Evolutionary conservation across 2,888 invertebrate species (phyloP), one percentile per base, ranked within the genome.

Genomic region (Gisinianus flammeolus): DNA sequence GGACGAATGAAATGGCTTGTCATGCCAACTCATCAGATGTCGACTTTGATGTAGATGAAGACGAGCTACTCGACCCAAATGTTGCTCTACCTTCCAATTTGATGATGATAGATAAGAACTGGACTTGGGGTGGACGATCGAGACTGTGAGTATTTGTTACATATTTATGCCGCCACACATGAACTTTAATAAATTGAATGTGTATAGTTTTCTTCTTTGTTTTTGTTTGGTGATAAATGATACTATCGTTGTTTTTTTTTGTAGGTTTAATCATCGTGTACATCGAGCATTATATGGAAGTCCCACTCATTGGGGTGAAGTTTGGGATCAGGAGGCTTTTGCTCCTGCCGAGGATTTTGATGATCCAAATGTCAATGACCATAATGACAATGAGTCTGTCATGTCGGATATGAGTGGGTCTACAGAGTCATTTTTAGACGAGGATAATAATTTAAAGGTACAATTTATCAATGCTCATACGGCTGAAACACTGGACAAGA

Each of bases 1-100:
- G 96, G 96, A 93, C 93, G 0, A 96, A 95, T 86, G 95, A 95
- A 74, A 95, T 95, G 95, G 94, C 94, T 4, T 81, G 82, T 0
- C 85, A 85, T 54, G 84, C 84, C 31, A 83, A 86, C 1, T 73
- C 81, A 26, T 83, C 84, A 24, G 80, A 81, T 44, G 85, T 83
- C 31, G 86, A 85, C 67, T 81, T 80, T 52, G 85, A 85, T 35
- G 86, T 85, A 71, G 85, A 85, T 10, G 84, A 83, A 75, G 85
- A 85, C 52, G 85, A 85, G 77, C 84, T 85, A 89, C 67, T 90
- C 88, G 86, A 86, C 76, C 85, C 85, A 2, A 85, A 85, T 77
- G 85, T 86, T 24, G 90, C 90, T 0, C 85, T 92, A n/a, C 91
- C 92, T 0, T 87, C 90, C 0, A 91, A 92, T 85, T 88, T 92